phyloP scores from a whole-genome alignment of 2,888 invertebrate genomes.

The Bruchidius siliquastri region DNA sequence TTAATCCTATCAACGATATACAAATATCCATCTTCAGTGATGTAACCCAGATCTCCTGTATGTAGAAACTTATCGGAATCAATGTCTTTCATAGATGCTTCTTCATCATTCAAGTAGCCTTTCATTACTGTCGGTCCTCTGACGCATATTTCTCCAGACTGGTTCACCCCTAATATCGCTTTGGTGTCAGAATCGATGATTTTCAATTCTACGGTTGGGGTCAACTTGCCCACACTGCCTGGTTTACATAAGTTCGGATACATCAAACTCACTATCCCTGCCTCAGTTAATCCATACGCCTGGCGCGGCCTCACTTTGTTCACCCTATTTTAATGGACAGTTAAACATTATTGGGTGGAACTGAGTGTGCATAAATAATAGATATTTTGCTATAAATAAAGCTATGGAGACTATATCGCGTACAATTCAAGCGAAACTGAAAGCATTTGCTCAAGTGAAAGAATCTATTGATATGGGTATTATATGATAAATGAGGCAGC shows the following conservation, averaged over 20 bases:
- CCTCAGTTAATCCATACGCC: background rate
- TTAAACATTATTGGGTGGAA: too few species aligned
- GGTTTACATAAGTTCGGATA: background rate
- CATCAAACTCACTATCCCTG: background rate
- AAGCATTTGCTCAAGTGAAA: too few species aligned
- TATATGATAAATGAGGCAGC: too few species aligned
- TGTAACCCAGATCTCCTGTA: constrained; percentile 58
- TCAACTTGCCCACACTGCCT: background rate
- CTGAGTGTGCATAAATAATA: too few species aligned
- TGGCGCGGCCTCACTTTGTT: background rate
- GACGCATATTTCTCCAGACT: constrained; percentile 77
- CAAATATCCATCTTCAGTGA: constrained; percentile 70
- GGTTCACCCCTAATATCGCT: constrained; percentile 52
- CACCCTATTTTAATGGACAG: background rate
- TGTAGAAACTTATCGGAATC: constrained; percentile 3
- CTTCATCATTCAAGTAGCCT: constrained; percentile 66
- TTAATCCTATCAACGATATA: constrained; percentile 82
- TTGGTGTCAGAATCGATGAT: constrained; percentile 57
- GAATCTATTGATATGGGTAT: too few species aligned
- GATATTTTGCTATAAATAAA: too few species aligned
- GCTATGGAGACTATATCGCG: too few species aligned
- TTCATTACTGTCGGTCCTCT: constrained; percentile 61
- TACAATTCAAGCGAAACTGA: too few species aligned
- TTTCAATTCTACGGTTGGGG: constrained; percentile 56
- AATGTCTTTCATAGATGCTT: background rate